Conservation (phyloP, 2,113 vertebrate genomes). For the Xenopus tropicalis region UCB_Xtro_10.0 CM004448.2:41955001-41955500, state of each 20-base stretch:
- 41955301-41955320: constrained; percentile 21
- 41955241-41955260: constrained; percentile 43
- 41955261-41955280: constrained; percentile 37
- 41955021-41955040: background rate
- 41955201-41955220: constrained; percentile 43
- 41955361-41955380: background rate
- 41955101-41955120: constrained; percentile 46
- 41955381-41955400: background rate
- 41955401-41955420: background rate
- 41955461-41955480: no score
- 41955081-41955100: constrained; percentile 46
- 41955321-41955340: constrained; percentile 6
- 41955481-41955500: no score
- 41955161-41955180: constrained; percentile 49
- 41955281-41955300: constrained; percentile 24
- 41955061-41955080: constrained; percentile 48
- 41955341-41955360: background rate
- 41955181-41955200: constrained; percentile 50
- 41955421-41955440: no score
- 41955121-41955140: constrained; percentile 42
- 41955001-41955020: background rate
- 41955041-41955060: constrained; percentile 36
- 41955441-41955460: no score
- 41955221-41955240: constrained; percentile 35
- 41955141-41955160: constrained; percentile 48